phyloP scores from a whole-genome alignment of 2,113 vertebrate species.

The Malurus melanocephalus region DNA sequence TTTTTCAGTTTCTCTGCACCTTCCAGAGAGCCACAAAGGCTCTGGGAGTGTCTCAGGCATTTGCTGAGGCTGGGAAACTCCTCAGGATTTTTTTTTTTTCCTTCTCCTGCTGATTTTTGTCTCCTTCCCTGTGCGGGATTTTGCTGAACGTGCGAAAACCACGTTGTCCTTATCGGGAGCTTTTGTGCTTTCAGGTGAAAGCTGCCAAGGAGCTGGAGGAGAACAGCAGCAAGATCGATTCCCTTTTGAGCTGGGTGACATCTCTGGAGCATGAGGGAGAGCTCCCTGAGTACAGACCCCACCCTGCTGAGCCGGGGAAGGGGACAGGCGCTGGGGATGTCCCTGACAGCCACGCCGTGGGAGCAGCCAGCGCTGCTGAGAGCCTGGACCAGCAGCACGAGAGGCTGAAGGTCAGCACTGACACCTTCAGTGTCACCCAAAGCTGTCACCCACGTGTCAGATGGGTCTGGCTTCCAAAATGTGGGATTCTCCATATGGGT shows the following conservation, averaged over 20 bases:
- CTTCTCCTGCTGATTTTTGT: not conserved
- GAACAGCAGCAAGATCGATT: constrained; percentile 83
- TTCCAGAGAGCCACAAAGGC: not conserved
- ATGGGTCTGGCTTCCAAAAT: not conserved
- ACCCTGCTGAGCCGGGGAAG: not conserved
- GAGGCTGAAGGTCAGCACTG: constrained; percentile 80
- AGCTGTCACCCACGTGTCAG: accelerated
- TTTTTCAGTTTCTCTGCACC: not conserved
- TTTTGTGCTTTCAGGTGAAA: constrained; percentile 78
- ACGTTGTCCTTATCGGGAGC: not conserved
- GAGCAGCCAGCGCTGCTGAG: constrained; percentile 23
- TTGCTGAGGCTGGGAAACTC: not conserved
- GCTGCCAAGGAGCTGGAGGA: constrained; percentile 89
- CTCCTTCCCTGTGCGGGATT: not conserved
- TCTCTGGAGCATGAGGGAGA: constrained; percentile 41
- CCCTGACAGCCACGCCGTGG: not conserved
- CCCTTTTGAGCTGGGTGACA: constrained; percentile 78
- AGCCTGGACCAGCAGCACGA: constrained; percentile 77
- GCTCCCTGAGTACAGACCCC: not conserved
- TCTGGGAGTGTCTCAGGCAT: not conserved
- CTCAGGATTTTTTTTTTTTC: not conserved
- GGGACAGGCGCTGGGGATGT: not conserved
- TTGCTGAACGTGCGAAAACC: not conserved
- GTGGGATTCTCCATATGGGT: accelerated
- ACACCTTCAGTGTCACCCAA: not conserved